Evolutionary conservation across 2,113 vertebrate genomes (phyloP).

Genomic region (Polyodon spathula): DNA sequence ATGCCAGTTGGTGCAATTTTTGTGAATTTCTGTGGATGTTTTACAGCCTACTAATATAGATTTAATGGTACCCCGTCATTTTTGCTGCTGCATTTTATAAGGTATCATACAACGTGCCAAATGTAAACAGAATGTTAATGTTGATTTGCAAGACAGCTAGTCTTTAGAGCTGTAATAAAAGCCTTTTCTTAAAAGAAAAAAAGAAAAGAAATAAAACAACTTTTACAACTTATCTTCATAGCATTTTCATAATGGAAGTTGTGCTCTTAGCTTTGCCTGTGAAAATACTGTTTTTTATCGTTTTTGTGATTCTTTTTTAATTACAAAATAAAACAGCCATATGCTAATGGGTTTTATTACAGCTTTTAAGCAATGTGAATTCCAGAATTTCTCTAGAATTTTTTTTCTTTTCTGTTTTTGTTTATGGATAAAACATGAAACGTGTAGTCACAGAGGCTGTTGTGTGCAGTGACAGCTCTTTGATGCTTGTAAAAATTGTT

Average conservation of each 20-base stretch:
- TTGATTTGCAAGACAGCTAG: slow-evolving; percentile 1
- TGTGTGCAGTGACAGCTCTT: slow-evolving; percentile 27
- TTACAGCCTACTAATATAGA: slow-evolving; percentile 16
- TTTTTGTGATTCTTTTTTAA: no score
- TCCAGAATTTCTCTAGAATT: slow-evolving; percentile 21
- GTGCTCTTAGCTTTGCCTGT: no score
- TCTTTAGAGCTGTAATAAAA: slow-evolving; percentile 16
- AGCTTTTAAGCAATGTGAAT: slow-evolving; percentile 30
- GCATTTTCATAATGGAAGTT: no score
- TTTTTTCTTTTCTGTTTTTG: background rate
- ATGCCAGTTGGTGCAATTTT: slow-evolving; percentile 39
- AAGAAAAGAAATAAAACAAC: no score
- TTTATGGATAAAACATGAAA: slow-evolving; percentile 1
- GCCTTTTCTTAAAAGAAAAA: background rate
- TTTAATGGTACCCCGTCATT: slow-evolving; percentile 14
- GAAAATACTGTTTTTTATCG: background rate
- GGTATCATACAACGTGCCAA: slow-evolving; percentile 15
- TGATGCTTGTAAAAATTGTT: slow-evolving; percentile 35
- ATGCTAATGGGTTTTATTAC: slow-evolving; percentile 12
- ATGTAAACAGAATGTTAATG: slow-evolving; percentile 15
- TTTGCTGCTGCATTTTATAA: slow-evolving; percentile 18
- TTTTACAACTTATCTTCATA: no score
- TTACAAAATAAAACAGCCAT: no score
- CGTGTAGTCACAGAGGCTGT: slow-evolving; percentile 29
- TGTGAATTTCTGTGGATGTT: slow-evolving; percentile 14